phyloP scores from a whole-genome alignment of 2,797 vertebrate species.

The Urocyon cinereoargenteus region DNA sequence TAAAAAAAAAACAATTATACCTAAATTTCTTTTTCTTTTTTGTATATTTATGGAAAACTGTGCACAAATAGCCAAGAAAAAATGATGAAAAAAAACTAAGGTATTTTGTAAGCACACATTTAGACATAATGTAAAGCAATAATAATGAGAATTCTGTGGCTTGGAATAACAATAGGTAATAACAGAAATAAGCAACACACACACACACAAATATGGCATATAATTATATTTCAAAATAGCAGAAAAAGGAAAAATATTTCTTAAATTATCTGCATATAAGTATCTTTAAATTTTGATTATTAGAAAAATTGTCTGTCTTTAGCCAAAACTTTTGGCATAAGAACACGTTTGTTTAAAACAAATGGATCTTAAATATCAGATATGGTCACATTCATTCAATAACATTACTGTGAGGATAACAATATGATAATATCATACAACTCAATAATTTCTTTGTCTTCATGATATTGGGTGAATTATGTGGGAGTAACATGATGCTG shows the following conservation, averaged over 20 bases:
- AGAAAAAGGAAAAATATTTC: background rate
- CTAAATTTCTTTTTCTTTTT: background rate
- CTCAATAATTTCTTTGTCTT: constrained; percentile 79
- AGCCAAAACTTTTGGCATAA: constrained; percentile 19
- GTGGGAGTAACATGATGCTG: constrained; percentile 74
- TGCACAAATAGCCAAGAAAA: background rate
- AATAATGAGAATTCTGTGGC: background rate
- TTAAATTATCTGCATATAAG: background rate
- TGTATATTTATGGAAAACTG: background rate
- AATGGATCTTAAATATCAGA: background rate
- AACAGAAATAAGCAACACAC: background rate
- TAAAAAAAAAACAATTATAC: background rate
- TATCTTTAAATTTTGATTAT: background rate
- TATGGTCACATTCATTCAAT: constrained; percentile 34
- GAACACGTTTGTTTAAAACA: constrained; percentile 37
- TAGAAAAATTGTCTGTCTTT: background rate
- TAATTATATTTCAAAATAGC: background rate
- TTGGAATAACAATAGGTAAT: background rate
- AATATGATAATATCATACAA: constrained; percentile 69
- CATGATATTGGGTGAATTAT: constrained; percentile 79
- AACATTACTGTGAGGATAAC: constrained; percentile 11
- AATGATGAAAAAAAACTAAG: background rate
- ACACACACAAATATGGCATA: background rate
- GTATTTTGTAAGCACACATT: background rate
- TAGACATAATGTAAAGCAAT: background rate